Evolutionary conservation across 1,140 invertebrate species (phyloP).

Genomic region (Formica selysi): DNA sequence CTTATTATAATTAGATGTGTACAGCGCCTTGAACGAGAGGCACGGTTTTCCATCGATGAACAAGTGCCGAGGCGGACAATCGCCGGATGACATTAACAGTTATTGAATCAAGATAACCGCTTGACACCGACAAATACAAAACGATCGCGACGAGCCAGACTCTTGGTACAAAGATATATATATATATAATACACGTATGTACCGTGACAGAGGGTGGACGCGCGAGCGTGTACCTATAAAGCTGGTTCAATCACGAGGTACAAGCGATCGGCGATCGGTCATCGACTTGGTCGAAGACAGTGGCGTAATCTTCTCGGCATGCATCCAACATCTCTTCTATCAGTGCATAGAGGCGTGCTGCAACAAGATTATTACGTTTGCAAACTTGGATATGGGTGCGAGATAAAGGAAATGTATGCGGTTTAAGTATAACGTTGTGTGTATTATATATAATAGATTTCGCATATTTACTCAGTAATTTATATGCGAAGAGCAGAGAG

Average conservation of each 20-base stretch:
- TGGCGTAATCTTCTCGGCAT: constrained; percentile 69
- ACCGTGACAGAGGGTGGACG: constrained; percentile 71
- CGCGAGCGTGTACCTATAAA: constrained; percentile 59
- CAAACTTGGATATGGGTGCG: constrained; percentile 12
- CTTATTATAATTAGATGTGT: constrained; percentile 65
- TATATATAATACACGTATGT: constrained; percentile 26
- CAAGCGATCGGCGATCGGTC: constrained; percentile 68
- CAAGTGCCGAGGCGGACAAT: constrained; percentile 61
- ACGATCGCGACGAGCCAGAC: constrained; percentile 71
- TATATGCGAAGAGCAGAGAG: background rate
- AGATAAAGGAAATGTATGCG: constrained; percentile 27
- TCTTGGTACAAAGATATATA: constrained; percentile 71
- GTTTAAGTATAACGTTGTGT: background rate
- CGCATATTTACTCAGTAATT: background rate
- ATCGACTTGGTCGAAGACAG: constrained; percentile 65
- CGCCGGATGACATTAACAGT: constrained; percentile 80
- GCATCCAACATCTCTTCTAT: constrained; percentile 52
- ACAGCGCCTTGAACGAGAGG: constrained; percentile 51
- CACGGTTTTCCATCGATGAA: constrained; percentile 61
- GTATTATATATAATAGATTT: constrained; percentile 1
- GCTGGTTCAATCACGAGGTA: constrained; percentile 77
- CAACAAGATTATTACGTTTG: constrained; percentile 58
- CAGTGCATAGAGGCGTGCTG: constrained; percentile 38
- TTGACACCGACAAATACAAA: constrained; percentile 63
- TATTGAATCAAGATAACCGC: constrained; percentile 81